Percentiles rank a stretch among this genome's conserved stretches.
phyloP scores from a whole-genome alignment of 2,797 vertebrate species.

The Sebastes nivosus region DNA sequence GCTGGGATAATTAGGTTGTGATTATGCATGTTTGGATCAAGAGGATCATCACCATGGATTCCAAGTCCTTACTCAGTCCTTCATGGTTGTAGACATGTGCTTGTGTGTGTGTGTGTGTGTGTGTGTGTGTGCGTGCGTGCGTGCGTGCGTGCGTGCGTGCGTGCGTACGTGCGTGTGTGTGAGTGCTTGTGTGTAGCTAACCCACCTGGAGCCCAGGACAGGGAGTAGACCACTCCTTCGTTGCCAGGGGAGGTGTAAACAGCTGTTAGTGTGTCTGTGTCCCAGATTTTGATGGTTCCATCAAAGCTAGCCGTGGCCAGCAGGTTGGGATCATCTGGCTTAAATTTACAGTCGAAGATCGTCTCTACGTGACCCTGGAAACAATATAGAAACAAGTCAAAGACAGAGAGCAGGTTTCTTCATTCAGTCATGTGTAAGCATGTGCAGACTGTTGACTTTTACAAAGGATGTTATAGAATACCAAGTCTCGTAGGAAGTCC shows the following conservation, averaged over 20 bases:
- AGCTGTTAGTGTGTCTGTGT: slow-evolving; percentile 94
- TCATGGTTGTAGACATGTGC: not conserved
- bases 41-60: not conserved
- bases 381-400: not conserved
- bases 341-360: slow-evolving; percentile 99
- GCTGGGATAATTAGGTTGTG: not conserved
- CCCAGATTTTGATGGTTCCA: slow-evolving; percentile 98
- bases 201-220: slow-evolving; percentile 98
- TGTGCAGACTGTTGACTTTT: not conserved
- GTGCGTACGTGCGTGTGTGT: too few relatives aligned
- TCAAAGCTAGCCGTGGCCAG: slow-evolving; percentile 98
- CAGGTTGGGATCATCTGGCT: slow-evolving; percentile 94
- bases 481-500: slow-evolving; percentile 98
- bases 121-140: too few relatives aligned
- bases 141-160: too few relatives aligned
- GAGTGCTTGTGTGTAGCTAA: not conserved
- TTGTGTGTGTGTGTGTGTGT: too few relatives aligned
- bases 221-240: slow-evolving; percentile 96
- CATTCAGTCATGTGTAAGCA: not conserved
- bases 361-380: slow-evolving; percentile 96
- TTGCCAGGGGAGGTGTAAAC: slow-evolving; percentile 96
- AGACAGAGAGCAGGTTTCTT: not conserved
- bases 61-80: not conserved
- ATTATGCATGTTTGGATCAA: not conserved
- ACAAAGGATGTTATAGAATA: slow-evolving; percentile 53